phyloP scores from a whole-genome alignment of 2,888 invertebrate genomes.

The Balanococcus diminutus region DNA sequence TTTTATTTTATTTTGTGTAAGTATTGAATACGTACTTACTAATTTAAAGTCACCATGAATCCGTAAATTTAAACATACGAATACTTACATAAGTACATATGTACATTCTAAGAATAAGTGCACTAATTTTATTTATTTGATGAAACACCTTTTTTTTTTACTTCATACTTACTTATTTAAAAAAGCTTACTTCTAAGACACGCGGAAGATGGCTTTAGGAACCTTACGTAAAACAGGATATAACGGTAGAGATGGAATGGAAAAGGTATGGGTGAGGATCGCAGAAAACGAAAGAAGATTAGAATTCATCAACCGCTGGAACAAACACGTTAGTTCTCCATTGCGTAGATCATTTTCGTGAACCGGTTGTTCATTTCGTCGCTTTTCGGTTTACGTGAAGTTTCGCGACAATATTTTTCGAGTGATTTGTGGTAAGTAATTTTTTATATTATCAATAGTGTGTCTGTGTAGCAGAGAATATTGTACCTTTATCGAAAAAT shows the following conservation, averaged over 20 bases:
- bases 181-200: no score
- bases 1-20: no score
- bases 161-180: no score
- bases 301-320: constrained; percentile 47
- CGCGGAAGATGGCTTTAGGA: constrained; percentile 45
- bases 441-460: not conserved
- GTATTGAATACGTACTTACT: no score
- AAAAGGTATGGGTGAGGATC: constrained; percentile 23
- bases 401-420: not conserved
- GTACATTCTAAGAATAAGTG: no score
- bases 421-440: constrained; percentile 1
- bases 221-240: constrained; percentile 50
- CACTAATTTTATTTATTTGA: no score
- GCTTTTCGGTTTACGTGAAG: not conserved
- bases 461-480: no score
- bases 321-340: constrained; percentile 43
- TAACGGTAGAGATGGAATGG: constrained; percentile 46
- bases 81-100: no score
- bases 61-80: no score
- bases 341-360: constrained; percentile 44
- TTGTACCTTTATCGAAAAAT: no score
- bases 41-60: no score
- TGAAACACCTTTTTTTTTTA: no score
- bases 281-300: constrained; percentile 51
- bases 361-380: constrained; percentile 43